Percentiles rank a stretch among this genome's conserved stretches.
These are phyloP conservation scores for Tenthredo distinguenda DNA, from an alignment of 2,888 invertebrate genomes.

Conservation along the genomic window DNA sequence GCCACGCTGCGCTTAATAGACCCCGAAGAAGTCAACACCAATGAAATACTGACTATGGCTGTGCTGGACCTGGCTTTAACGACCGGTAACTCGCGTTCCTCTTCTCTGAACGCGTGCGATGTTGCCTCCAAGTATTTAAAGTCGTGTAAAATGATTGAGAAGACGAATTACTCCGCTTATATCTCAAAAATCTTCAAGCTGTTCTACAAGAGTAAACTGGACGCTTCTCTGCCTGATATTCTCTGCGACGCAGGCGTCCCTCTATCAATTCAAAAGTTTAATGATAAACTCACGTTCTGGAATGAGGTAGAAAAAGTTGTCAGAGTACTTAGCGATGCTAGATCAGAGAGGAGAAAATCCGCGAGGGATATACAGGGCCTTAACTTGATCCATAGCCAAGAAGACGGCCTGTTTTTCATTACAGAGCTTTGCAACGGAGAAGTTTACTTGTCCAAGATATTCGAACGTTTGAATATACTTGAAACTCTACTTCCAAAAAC, in stretches of 20 bases:
- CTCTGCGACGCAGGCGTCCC: constrained; percentile 68
- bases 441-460: constrained; percentile 66
- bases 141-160: constrained; percentile 62
- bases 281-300: constrained; percentile 69
- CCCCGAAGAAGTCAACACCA: constrained; percentile 58
- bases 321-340: constrained; percentile 4
- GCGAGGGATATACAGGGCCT: background rate
- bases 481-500: constrained; percentile 64
- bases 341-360: constrained; percentile 48
- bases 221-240: constrained; percentile 61
- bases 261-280: constrained; percentile 65
- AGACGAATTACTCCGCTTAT: constrained; percentile 63
- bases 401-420: constrained; percentile 61
- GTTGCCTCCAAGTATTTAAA: constrained; percentile 72
- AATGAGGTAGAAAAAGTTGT: constrained; percentile 57
- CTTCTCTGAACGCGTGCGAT: constrained; percentile 69
- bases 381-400: constrained; percentile 51
- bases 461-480: constrained; percentile 66
- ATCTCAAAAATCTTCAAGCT: constrained; percentile 66
- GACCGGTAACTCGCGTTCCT: constrained; percentile 62
- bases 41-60: constrained; percentile 69
- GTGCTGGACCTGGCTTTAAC: constrained; percentile 74
- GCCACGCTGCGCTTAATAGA: constrained; percentile 62
- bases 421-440: constrained; percentile 61
- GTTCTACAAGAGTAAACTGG: constrained; percentile 63